phyloP scores from a whole-genome alignment of 2,113 vertebrate genomes.

The Petrocephalus microphthalmus region DNA sequence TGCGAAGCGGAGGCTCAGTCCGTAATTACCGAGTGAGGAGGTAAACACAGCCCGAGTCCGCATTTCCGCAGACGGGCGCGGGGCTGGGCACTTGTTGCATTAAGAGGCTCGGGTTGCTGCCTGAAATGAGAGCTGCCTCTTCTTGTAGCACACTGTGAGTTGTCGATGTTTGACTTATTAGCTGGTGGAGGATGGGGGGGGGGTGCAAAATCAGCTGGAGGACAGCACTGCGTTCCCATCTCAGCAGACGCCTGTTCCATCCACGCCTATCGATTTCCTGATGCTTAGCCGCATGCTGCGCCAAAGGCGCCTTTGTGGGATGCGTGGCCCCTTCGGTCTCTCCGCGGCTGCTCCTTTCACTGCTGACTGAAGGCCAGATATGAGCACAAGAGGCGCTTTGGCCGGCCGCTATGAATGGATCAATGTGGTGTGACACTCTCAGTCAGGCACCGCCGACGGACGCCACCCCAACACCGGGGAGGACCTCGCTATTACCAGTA shows the following conservation, averaged over 20 bases:
- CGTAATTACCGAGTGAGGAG: slow-evolving; percentile 35
- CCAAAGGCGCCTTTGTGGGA: neutral
- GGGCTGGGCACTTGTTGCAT: neutral
- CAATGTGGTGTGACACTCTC: neutral
- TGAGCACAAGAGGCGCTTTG: neutral
- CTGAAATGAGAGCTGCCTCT: neutral
- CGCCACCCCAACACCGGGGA: neutral
- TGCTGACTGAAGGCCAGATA: neutral
- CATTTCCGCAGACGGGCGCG: neutral
- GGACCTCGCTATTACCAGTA: neutral
- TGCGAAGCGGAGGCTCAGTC: slow-evolving; percentile 32
- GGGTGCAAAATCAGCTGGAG: neutral
- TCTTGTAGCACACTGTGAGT: neutral
- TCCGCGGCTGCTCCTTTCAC: neutral
- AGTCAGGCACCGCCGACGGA: neutral
- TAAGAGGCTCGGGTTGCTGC: neutral
- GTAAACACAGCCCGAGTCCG: slow-evolving; percentile 35
- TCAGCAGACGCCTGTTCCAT: neutral
- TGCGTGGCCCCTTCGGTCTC: neutral
- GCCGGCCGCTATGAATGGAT: neutral
- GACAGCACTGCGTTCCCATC: neutral
- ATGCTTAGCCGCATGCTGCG: neutral
- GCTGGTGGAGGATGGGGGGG: neutral
- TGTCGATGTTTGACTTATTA: neutral
- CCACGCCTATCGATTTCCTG: neutral